These are phyloP conservation scores for Myathropa florea DNA, from an alignment of 2,888 invertebrate genomes.

Conservation along the genomic window DNA sequence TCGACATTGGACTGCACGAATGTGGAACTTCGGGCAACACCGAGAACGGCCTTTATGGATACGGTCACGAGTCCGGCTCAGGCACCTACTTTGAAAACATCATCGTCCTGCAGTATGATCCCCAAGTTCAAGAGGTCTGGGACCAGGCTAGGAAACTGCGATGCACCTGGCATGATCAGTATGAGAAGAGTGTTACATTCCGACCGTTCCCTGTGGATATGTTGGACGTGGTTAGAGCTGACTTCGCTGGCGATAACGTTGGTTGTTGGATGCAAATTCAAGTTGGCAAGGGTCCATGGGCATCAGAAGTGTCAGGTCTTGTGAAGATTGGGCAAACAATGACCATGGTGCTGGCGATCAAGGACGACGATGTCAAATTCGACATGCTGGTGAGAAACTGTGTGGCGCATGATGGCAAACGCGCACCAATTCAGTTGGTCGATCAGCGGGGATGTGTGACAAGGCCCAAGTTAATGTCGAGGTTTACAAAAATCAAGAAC, in stretches of 20 bases:
- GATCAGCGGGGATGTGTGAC: slow-evolving; percentile 96
- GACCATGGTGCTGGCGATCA: slow-evolving; percentile 97
- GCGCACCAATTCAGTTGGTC: slow-evolving; percentile 95
- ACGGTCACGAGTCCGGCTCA: slow-evolving; percentile 92
- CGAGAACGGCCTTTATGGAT: slow-evolving; percentile 93
- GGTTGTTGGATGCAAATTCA: slow-evolving; percentile 99
- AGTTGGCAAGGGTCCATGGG: slow-evolving; percentile 97
- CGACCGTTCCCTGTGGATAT: slow-evolving; percentile 97
- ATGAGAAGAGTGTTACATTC: slow-evolving; percentile 97
- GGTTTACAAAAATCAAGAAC: slow-evolving; percentile 96
- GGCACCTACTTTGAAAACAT: slow-evolving; percentile 97
- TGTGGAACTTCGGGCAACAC: slow-evolving; percentile 96
- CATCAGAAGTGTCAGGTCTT: slow-evolving; percentile 95
- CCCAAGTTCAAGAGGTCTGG: slow-evolving; percentile 97
- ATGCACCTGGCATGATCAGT: slow-evolving; percentile 97
- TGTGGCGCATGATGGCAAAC: slow-evolving; percentile 96
- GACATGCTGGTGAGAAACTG: slow-evolving; percentile 97
- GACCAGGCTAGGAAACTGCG: slow-evolving; percentile 95
- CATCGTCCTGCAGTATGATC: slow-evolving; percentile 95
- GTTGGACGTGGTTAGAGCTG: slow-evolving; percentile 96
- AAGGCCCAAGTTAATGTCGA: slow-evolving; percentile 94
- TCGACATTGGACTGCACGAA: slow-evolving; percentile 94
- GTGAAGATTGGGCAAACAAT: slow-evolving; percentile 98
- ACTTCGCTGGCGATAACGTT: slow-evolving; percentile 96
- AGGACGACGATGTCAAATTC: slow-evolving; percentile 96